These are phyloP conservation scores for Clytia hemisphaerica DNA, from an alignment of 30 jellyfish, hydroid and myxozoan species.

Conservation along the genomic window DNA sequence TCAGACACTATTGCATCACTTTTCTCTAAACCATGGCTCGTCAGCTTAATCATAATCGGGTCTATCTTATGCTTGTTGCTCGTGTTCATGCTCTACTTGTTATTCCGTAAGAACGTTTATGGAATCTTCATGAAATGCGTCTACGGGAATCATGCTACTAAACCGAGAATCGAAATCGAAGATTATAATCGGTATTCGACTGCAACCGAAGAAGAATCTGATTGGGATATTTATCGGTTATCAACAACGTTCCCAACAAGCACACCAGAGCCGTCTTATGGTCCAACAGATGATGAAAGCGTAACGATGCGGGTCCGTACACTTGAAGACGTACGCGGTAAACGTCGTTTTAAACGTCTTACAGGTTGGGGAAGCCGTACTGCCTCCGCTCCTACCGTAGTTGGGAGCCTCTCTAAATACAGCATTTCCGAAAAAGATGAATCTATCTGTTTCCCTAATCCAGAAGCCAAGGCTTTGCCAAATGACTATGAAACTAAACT, in stretches of 20 bases:
- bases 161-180: conserved; percentile 91
- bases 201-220: conserved; percentile 79
- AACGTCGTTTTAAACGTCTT: conserved; percentile 54
- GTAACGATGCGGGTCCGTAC: conserved; percentile 69
- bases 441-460: no score
- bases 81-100: conserved; percentile 57
- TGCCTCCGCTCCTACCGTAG: conserved; percentile 97
- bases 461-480: background rate
- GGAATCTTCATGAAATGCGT: conserved; percentile 67
- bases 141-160: conserved; percentile 44
- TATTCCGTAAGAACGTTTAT: conserved; percentile 68
- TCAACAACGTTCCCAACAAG: conserved; percentile 94
- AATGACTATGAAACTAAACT: background rate
- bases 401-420: conserved; percentile 68
- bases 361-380: conserved; percentile 97
- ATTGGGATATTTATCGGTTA: conserved; percentile 82
- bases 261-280: conserved; percentile 95
- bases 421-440: conserved; percentile 43
- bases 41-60: conserved; percentile 80
- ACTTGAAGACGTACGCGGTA: conserved; percentile 68
- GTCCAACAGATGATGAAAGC: conserved; percentile 77
- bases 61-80: conserved; percentile 73
- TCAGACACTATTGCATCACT: conserved; percentile 61
- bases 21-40: conserved; percentile 86
- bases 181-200: conserved; percentile 94